Percentiles rank a stretch among this genome's conserved stretches.
Conservation (phyloP, 2,113 vertebrate genomes). For the Tychaedon coryphoeus region DNA sequence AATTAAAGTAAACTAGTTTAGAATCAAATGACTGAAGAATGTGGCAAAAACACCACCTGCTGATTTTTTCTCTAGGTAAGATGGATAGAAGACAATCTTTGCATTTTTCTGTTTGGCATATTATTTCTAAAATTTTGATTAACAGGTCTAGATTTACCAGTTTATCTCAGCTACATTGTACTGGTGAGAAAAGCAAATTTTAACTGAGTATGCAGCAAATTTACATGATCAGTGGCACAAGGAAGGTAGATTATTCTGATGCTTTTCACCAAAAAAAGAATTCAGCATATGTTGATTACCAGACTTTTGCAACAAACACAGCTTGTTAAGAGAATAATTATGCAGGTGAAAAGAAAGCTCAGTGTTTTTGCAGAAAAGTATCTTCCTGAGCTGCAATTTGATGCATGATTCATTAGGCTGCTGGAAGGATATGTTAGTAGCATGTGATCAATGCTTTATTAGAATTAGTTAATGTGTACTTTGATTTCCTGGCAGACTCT, state of each 20-base stretch:
- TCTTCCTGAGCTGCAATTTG: background rate
- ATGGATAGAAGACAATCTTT: background rate
- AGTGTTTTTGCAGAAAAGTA: background rate
- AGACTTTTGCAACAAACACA: background rate
- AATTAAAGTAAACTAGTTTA: background rate
- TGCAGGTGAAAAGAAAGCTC: background rate
- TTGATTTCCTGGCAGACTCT: slow-evolving; percentile 72
- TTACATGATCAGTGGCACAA: background rate
- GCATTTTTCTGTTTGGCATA: background rate
- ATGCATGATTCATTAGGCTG: slow-evolving; percentile 30
- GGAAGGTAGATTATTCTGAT: background rate
- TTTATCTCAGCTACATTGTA: background rate
- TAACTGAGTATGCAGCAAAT: background rate
- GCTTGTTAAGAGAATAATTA: background rate
- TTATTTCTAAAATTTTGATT: background rate
- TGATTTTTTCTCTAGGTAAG: background rate
- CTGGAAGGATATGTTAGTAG: slow-evolving; percentile 73
- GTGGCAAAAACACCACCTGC: background rate
- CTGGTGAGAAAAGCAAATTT: background rate
- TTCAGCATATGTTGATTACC: background rate
- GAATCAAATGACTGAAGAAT: background rate
- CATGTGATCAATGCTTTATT: slow-evolving; percentile 49
- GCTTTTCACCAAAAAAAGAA: background rate
- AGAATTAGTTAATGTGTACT: slow-evolving; percentile 68
- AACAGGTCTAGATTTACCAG: background rate